Base-by-base conservation (phyloP, 2,888 invertebrate genomes). In the Plagodis dolabraria region DNA sequence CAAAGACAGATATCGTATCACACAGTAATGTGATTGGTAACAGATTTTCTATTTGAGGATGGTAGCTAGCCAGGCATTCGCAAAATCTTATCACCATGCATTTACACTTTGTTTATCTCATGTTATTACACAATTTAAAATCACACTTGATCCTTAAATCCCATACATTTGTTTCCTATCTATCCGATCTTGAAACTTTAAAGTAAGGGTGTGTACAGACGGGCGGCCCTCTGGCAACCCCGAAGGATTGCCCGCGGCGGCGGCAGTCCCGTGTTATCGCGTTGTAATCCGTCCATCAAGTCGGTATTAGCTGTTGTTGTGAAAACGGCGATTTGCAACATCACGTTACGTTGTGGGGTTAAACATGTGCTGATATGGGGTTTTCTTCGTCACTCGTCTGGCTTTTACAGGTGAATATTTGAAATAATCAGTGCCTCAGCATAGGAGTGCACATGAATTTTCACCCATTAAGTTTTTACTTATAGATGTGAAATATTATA, bases 271-370 rank as follows among this genome's bases (percentile, higher is more conserved):
- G 74, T 80, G 81, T 83, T 87, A 86, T 87, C 84, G 75, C 72
- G 71, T 63, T 79, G 87, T 89, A 87, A 89, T 86, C 87, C 77
- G 77, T 80, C 85, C 90, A 83, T 88, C 88, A 85, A 75, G 71
- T 74, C 63, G 60, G 69, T 63, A 63, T 70, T 67, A 76, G 80
- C 63, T 66, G 70, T 68, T 71, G 71, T 72, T 70, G 71, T 70
- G 67, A 67, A 68, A 69, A 64, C 65, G 67, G 68, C 68, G 72
- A 69, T 65, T 68, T 60, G 67, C 66, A 12, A 55, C 56, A 64
- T 69, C 71, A 70, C 60, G 60, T 34, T 44, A 53, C 60, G 60
- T 34, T 44, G 54, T 48, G 53, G 35, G 60, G 60, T 56, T 53
- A 48, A 46, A 52, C 53, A 47, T 47, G 59, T 54, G 55, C 45